Evolutionary conservation across 2,797 vertebrate genomes (phyloP), one percentile per base, ranked within the genome.

Genomic region (Acanthornis magna): DNA sequence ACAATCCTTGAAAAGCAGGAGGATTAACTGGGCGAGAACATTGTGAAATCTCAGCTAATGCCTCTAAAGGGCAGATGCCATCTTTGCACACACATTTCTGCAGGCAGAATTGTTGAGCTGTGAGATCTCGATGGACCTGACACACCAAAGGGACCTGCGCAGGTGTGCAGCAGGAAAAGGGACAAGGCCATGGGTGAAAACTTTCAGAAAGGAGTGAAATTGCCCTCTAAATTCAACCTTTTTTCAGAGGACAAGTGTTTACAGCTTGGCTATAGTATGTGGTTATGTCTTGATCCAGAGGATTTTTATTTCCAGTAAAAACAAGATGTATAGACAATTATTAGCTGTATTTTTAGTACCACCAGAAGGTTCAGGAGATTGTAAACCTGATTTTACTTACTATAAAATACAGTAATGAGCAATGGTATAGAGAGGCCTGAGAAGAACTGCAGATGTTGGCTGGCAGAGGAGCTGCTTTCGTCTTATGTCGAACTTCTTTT

Each of bases 171-270:
- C 38, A 67, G 63, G n/a, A 43, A 26, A 38, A 77, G 57, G 57
- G 38, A 50, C 38, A 70, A 26, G 18, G 36, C 8, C 17, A 23
- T 0, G 0, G 1, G 4, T 7, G 45, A 82, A 16, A 67, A 30
- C 75, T 5, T 75, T 20, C 74, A 62, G 63, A 48, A 50, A 75
- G 22, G 55, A 26, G 16, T 42, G 73, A 43, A 70, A 45, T 34
- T 78, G 26, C 23, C 38, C 34, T 30, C 42, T 11, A 42, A 25
- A 7, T 60, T 30, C 25, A 79, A 11, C 17, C 20, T 36, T 57
- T 53, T 73, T 58, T 30, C 68, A 32, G 62, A 54, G 57, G 26
- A 47, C 26, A 40, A 90, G 51, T 12, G 25, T 34, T 87, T 68
- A n/a, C 40, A 73, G 67, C 27, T 67, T 71, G 83, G 32, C 48